Conservation (phyloP, 2,797 vertebrate species). For the Takifugu rubripes region DNA sequence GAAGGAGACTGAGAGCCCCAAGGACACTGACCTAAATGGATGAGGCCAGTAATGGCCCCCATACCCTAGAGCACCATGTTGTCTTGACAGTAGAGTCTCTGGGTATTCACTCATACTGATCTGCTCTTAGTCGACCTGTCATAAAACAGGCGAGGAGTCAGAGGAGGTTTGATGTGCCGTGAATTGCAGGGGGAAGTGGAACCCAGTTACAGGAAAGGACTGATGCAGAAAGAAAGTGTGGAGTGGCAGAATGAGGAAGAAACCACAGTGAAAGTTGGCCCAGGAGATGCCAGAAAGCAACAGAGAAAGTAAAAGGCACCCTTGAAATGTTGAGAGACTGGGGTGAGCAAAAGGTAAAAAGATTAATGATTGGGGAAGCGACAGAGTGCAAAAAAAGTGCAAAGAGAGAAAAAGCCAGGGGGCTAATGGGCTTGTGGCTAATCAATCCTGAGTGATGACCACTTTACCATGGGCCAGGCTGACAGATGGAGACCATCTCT, state of each 20-base stretch:
- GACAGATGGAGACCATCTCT: constrained; percentile 72
- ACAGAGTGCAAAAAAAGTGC: constrained; percentile 30
- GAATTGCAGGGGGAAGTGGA: neutral
- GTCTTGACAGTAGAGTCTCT: constrained; percentile 33
- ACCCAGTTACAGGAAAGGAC: neutral
- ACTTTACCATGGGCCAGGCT: constrained; percentile 62
- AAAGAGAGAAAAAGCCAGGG: constrained; percentile 61
- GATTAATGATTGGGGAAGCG: constrained; percentile 22
- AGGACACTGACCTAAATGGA: constrained; percentile 53
- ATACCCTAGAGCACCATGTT: constrained; percentile 46
- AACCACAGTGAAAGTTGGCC: neutral
- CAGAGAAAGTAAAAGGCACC: constrained; percentile 13
- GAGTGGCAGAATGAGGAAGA: neutral
- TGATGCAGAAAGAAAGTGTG: constrained; percentile 4
- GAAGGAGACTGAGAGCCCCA: constrained; percentile 20
- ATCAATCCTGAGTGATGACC: constrained; percentile 75
- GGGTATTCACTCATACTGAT: constrained; percentile 18
- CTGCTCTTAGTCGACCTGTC: constrained; percentile 21
- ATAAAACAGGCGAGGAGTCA: too few relatives aligned
- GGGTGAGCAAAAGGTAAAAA: constrained; percentile 30
- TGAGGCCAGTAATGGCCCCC: constrained; percentile 35
- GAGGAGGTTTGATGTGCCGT: neutral
- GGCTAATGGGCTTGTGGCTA: constrained; percentile 70
- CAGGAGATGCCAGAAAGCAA: constrained; percentile 9
- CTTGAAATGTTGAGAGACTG: constrained; percentile 22